Base-by-base conservation (phyloP, 2,113 vertebrate species). In the Oreochromis tanganicae region DNA sequence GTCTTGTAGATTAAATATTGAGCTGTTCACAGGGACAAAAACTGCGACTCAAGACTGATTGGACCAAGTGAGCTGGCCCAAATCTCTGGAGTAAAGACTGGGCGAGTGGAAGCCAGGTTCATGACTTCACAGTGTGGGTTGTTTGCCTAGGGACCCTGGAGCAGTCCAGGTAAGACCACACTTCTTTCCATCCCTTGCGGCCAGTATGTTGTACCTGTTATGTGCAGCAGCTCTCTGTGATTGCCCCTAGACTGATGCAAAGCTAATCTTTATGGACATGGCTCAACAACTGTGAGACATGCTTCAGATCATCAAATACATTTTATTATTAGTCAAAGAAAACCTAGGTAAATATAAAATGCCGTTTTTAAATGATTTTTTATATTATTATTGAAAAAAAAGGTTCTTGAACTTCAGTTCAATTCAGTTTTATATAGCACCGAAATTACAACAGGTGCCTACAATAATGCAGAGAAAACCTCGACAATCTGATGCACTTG, bases 321-420 rank as follows among this genome's bases (percentile, higher is more conserved):
- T 66, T 12, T 36, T 36, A 36, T 36, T 12, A 66, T 66, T 66
- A 4, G 32, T 66, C 10, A 32, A 66, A 66, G 32, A 66, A 36
- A 66, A 36, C 61, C 32, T 1, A 7, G 7, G 32, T 34, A 34
- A 34, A 34, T 34, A 34, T 6, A 66, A 36, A 66, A 66, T 36
- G 61, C 17, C 4, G 6, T 3, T 66, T 66, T 66, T 36, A 36
- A 66, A 36, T 12, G 7, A 2, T n/a, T 17, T n/a, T 63, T 36
- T 7, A 0, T 66, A 36, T 36, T 66, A 66, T 66, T 63, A 63
- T n/a, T 17, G 59, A 7, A n/a, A 3, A 61, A 66, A 66, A 36
- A 17, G 17, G 61, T 66, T 66, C 61, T 66, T 66, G 32, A 66
- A 0, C 0, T 1, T 66, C 4, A 1, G 9, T 66, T 66, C 32